Base-by-base conservation (phyloP, 2,797 vertebrate species). In the Tapirus indicus region DNA sequence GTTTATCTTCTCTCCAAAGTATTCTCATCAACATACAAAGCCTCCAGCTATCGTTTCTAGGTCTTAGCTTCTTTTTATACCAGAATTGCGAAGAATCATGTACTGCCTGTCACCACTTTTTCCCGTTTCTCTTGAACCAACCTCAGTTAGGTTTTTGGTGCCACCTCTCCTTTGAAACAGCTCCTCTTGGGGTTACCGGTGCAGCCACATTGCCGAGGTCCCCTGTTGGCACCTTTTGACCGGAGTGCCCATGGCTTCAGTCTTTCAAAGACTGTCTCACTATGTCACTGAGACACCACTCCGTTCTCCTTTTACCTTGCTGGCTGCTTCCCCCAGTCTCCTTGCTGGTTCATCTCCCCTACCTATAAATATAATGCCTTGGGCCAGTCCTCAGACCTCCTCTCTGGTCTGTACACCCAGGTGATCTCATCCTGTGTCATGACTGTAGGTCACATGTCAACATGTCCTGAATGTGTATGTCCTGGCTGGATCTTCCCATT, bases 1-100 rank as follows among this genome's bases (percentile, higher is more conserved):
- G 44, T 32, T 88, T 29, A 8, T 52, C 12, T 54, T 52, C 6
- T 6, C 58, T 47, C 5, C n/a, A 12, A 13, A 52, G 17, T 9
- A 2, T 20, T 27, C 44, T 38, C 11, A 1, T 13, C 6, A 5
- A 8, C 10, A 4, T 4, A 2, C 7, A 23, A 2, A 25, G 8
- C 0, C 16, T 32, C 25, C 11, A 60, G 49, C 77, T 2, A 1
- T 21, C 4, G 2, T 56, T 66, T 38, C 29, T 25, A 18, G 75
- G 9, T 7, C 62, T 23, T n/a, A 1, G 4, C 77, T 88, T 83
- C 52, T 41, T 56, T n/a, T 20, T 6, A 2, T 2, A 7, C 25
- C 18, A 1, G 38, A 38, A 11, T 17, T 1, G 12, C 29, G 17
- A 35, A 56, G 20, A 8, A 16, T 20, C 1, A 0, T 17, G 49